Evolutionary conservation across 2,113 vertebrate species (phyloP), one percentile per base, ranked within the genome.

Genomic region (Chloropsis cyanopogon): DNA sequence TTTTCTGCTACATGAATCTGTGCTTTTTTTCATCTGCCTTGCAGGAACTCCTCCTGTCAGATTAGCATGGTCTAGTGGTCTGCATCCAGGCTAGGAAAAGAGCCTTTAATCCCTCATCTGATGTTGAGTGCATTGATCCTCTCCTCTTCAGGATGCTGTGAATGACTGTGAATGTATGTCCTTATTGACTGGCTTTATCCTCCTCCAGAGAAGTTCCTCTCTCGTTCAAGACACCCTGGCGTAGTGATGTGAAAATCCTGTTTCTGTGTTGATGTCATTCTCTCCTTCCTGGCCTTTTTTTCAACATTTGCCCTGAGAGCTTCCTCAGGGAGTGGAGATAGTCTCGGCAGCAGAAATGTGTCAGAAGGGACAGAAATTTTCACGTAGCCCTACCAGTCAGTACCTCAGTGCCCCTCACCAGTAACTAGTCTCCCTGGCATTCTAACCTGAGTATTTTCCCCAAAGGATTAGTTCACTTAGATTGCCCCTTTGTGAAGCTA

Each of bases 61-160:
- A 93, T 95, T 90, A 92, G 56, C 52, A 42, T 90, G 85, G 79
- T 90, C 87, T 94, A 96, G 54, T 75, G 85, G 85, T 90, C 90
- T 96, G 90, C 82, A 90, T 94, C 82, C 81, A 90, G 75, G 65
- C 90, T 95, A 77, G 52, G 81, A 95, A 87, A 88, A 95, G 82
- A 95, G 33, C 91, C 71, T 88, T 81, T 93, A 86, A 95, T 94
- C 85, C 79, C 25, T 33, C 59, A 73, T 88, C 76, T 86, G 63
- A 83, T 96, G 75, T 52, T 78, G 42, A 77, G 33, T 83, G 66
- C 69, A 37, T 70, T 88, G 85, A 91, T 94, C 59, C 47, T 70
- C 29, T 95, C 42, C 46, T 87, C 63, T 66, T 81, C 72, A 42
- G 49, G 41, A 54, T 79, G 72, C 72, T 60, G 13, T 61, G 66